Conservation (phyloP, 1,140 invertebrate genomes). For the Drosophila triauraria region DNA sequence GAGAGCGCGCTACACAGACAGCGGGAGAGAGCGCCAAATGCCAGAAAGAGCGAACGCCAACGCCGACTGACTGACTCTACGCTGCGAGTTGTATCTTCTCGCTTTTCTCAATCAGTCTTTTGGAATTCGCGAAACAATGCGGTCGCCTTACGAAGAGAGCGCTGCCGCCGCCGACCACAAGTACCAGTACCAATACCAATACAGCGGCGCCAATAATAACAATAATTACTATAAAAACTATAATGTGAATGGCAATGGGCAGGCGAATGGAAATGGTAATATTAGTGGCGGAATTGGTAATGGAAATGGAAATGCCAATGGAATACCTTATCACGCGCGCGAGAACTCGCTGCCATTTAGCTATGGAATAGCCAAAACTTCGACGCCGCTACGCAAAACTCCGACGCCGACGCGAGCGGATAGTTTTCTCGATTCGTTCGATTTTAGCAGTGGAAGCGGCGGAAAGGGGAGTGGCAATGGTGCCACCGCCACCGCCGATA, state of each 20-base stretch:
- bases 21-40: slow-evolving; percentile 28
- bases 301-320: slow-evolving; percentile 47
- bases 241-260: slow-evolving; percentile 66
- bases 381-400: slow-evolving; percentile 76
- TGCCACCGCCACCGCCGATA: slow-evolving; percentile 49
- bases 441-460: slow-evolving; percentile 36
- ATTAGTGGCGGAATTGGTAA: slow-evolving; percentile 34
- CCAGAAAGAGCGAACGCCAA: slow-evolving; percentile 55
- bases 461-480: slow-evolving; percentile 40
- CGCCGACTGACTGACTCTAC: slow-evolving; percentile 57
- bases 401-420: slow-evolving; percentile 68
- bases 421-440: slow-evolving; percentile 69
- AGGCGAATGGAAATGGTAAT: slow-evolving; percentile 50
- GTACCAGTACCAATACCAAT: slow-evolving; percentile 69
- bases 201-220: slow-evolving; percentile 60
- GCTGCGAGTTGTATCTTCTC: slow-evolving; percentile 53
- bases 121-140: slow-evolving; percentile 81
- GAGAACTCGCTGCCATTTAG: slow-evolving; percentile 92
- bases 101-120: slow-evolving; percentile 74
- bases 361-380: slow-evolving; percentile 87
- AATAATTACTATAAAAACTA: slow-evolving; percentile 76
- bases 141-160: slow-evolving; percentile 74
- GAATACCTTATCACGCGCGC: slow-evolving; percentile 92
- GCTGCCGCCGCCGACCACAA: slow-evolving; percentile 68
- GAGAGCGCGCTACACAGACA: slow-evolving; percentile 32